Conservation (phyloP, 2,797 vertebrate genomes). For the Sebastes minor region DNA sequence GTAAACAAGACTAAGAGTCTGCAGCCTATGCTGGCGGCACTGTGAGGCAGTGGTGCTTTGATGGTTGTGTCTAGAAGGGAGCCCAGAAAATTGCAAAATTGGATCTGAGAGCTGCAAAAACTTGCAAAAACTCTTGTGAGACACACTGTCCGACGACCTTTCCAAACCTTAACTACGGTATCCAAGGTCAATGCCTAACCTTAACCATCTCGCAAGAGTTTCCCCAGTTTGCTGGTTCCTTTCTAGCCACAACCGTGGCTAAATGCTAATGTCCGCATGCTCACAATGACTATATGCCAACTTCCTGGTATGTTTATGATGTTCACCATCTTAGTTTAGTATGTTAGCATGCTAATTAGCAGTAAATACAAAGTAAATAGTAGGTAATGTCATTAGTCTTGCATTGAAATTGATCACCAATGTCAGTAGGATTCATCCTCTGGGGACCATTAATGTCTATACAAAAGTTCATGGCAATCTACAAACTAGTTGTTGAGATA, state of each 20-base stretch:
- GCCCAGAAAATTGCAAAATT: too few relatives aligned
- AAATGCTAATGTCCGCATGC: not conserved
- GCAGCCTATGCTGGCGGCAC: not conserved
- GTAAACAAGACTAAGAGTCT: not conserved
- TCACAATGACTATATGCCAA: not conserved
- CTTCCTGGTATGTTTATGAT: not conserved
- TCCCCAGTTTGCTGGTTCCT: too few relatives aligned
- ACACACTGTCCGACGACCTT: accelerated
- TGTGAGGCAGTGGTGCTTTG: too few relatives aligned
- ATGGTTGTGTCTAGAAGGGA: too few relatives aligned
- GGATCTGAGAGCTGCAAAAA: too few relatives aligned
- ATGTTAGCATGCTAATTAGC: not conserved
- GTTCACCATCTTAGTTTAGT: not conserved
- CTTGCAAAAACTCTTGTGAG: too few relatives aligned
- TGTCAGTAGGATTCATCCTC: not conserved
- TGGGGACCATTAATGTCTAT: not conserved
- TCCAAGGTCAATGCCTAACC: too few relatives aligned
- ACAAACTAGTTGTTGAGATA: not conserved
- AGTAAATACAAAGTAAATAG: not conserved
- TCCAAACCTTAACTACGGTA: too few relatives aligned
- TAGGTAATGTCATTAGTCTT: not conserved
- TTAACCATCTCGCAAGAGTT: too few relatives aligned
- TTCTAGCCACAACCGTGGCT: not conserved
- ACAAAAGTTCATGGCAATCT: not conserved
- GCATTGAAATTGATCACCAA: not conserved